Conservation (phyloP, 2,888 invertebrate species). For the Microplitis deprimator region DNA sequence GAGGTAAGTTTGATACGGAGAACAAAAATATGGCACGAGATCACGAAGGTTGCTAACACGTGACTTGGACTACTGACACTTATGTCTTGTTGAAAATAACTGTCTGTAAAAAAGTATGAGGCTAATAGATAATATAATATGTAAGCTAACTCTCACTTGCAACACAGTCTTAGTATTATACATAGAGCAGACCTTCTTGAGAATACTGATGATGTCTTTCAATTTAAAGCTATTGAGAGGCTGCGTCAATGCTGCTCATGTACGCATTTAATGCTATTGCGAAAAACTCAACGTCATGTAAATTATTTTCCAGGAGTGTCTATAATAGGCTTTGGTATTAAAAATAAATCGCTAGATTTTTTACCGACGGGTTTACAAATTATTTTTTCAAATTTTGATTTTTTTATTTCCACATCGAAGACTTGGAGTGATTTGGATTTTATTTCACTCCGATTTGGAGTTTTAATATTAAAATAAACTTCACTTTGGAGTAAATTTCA, state of each 20-base stretch:
- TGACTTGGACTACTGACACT: not conserved
- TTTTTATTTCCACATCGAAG: not conserved
- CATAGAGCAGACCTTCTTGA: no score
- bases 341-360: not conserved
- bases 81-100: no score
- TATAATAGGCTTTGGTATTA: not conserved
- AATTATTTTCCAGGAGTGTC: not conserved
- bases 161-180: no score
- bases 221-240: not conserved
- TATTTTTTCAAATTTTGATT: not conserved
- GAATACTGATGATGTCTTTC: no score
- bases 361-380: not conserved
- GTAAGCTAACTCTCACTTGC: no score
- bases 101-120: no score
- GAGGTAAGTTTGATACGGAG: not conserved
- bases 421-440: not conserved
- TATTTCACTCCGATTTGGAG: not conserved
- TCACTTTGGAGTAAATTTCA: no score
- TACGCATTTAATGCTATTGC: not conserved
- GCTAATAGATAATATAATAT: no score
- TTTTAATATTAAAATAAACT: no score
- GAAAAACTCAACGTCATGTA: not conserved
- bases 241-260: not conserved
- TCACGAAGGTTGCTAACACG: not conserved
- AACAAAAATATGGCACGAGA: not conserved